Evolutionary conservation across 1,140 invertebrate species (phyloP).

Genomic region (Calliphora vicina): DNA sequence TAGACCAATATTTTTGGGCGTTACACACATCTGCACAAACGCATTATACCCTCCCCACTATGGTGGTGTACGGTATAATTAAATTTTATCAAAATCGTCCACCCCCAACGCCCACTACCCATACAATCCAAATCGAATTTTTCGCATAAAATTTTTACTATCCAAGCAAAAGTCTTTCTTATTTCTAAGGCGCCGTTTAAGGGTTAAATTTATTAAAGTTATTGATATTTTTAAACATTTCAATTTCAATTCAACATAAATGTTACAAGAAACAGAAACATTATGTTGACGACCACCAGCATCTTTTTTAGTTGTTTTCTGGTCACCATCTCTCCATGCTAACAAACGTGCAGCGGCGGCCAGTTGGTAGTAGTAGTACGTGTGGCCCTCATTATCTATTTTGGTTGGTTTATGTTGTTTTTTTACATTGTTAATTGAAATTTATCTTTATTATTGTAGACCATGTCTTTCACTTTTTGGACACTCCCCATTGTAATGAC

Average conservation of each 20-base stretch:
- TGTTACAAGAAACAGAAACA: neutral
- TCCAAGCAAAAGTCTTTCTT: too few species aligned
- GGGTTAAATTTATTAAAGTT: too few species aligned
- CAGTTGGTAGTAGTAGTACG: neutral
- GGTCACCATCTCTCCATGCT: neutral
- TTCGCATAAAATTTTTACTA: too few species aligned
- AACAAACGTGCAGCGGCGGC: neutral
- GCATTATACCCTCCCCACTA: too few species aligned
- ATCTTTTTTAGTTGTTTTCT: neutral
- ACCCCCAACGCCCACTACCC: too few species aligned
- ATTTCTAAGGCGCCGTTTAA: too few species aligned
- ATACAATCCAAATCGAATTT: too few species aligned
- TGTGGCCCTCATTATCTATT: neutral
- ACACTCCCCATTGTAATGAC: neutral
- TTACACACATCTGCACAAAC: too few species aligned
- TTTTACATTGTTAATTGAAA: neutral
- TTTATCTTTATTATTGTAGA: neutral
- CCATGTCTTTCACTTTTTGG: neutral
- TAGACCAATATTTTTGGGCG: too few species aligned
- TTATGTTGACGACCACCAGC: neutral
- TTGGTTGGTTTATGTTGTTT: neutral
- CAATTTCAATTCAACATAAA: neutral
- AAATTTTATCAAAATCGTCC: too few species aligned
- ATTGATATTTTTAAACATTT: too few species aligned
- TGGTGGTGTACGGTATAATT: too few species aligned